phyloP scores from a whole-genome alignment of 2,888 invertebrate genomes.

The Chrysomela aeneicollis region DNA sequence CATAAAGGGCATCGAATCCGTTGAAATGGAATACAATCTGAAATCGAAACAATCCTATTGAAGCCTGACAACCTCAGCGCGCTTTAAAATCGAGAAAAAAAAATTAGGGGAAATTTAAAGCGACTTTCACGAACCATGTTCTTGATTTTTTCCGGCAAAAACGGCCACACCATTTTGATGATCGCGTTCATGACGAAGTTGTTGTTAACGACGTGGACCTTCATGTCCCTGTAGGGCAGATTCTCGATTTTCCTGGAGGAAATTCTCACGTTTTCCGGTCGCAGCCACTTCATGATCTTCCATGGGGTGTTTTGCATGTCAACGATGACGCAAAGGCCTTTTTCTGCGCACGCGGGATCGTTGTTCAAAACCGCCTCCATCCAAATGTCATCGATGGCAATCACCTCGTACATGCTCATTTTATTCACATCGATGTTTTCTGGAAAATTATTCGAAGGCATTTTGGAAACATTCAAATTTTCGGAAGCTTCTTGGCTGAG shows the following conservation, averaged over 20 bases:
- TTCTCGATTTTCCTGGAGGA: slow-evolving; percentile 47
- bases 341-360: slow-evolving; percentile 53
- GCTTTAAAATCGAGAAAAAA: no score
- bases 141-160: slow-evolving; percentile 51
- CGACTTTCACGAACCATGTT: slow-evolving; percentile 41
- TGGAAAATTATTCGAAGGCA: no score
- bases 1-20: slow-evolving; percentile 63
- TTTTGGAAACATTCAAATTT: no score
- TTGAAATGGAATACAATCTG: slow-evolving; percentile 66
- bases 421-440: slow-evolving; percentile 49
- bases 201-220: slow-evolving; percentile 55
- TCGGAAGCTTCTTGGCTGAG: no score
- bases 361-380: slow-evolving; percentile 52
- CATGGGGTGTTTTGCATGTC: slow-evolving; percentile 54
- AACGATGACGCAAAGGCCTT: slow-evolving; percentile 57
- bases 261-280: slow-evolving; percentile 51
- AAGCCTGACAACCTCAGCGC: no score
- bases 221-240: slow-evolving; percentile 51
- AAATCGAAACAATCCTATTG: neutral
- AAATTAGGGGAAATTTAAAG: neutral
- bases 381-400: slow-evolving; percentile 58
- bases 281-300: slow-evolving; percentile 54
- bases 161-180: slow-evolving; percentile 56
- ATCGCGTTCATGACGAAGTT: slow-evolving; percentile 50
- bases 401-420: slow-evolving; percentile 49